Conservation (phyloP, 92 coral and sea anemone genomes). For the Scolanthus callimorphus region DNA sequence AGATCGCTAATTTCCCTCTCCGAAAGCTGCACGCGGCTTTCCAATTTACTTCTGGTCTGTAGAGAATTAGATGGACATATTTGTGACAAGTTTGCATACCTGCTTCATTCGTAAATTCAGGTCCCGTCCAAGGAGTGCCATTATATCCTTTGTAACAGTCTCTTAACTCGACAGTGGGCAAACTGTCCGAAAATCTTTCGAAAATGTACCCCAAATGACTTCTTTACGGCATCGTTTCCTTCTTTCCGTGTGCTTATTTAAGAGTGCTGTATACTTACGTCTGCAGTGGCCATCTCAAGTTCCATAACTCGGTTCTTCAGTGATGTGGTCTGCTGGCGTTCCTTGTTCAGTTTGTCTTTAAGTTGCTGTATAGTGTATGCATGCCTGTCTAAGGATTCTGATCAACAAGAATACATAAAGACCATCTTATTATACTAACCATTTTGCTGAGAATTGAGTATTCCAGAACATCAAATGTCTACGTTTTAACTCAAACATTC, state of each 20-base stretch:
- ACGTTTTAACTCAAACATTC: too few relatives aligned
- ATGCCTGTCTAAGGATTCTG: slow-evolving; percentile 27
- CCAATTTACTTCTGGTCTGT: slow-evolving; percentile 30
- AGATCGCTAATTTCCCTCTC: slow-evolving; percentile 14
- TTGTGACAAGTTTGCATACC: too few relatives aligned
- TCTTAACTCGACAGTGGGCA: too few relatives aligned
- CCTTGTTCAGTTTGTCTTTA: slow-evolving; percentile 25
- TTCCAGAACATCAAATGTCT: too few relatives aligned
- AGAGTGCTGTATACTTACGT: slow-evolving; percentile 40
- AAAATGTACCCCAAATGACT: slow-evolving; percentile 14
- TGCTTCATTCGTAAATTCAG: too few relatives aligned
- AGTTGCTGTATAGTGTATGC: slow-evolving; percentile 28
- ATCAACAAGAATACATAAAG: too few relatives aligned
- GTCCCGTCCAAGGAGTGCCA: too few relatives aligned
- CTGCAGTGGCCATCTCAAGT: slow-evolving; percentile 11
- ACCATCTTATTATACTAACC: too few relatives aligned
- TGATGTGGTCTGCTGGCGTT: slow-evolving; percentile 11
- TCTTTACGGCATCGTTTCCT: slow-evolving; percentile 12
- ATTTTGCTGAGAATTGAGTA: too few relatives aligned
- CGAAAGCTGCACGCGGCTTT: slow-evolving; percentile 21
- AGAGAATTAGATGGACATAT: background rate
- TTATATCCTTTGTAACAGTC: too few relatives aligned
- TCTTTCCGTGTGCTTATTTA: slow-evolving; percentile 20
- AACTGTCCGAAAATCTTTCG: too few relatives aligned
- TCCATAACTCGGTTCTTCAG: slow-evolving; percentile 28